Conservation (phyloP, 2,797 vertebrate species). For the Crocidura indochinensis region DNA sequence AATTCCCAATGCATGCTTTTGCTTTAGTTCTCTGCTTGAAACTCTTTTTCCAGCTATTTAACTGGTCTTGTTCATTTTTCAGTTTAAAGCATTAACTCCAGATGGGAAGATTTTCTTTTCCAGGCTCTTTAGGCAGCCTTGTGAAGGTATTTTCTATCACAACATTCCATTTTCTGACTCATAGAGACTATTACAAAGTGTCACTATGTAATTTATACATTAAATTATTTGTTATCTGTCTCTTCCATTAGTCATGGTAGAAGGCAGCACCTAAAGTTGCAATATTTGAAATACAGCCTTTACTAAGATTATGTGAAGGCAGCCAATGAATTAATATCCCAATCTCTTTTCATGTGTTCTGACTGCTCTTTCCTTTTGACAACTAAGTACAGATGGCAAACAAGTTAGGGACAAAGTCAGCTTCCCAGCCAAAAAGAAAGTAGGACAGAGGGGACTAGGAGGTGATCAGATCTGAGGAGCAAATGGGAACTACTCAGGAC, state of each 20-base stretch:
- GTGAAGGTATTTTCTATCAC: neutral
- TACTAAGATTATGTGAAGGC: neutral
- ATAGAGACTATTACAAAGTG: neutral
- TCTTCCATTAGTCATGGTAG: neutral
- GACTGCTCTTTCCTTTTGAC: conserved; percentile 21
- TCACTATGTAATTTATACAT: conserved; percentile 14
- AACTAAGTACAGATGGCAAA: neutral
- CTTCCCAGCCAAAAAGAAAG: neutral
- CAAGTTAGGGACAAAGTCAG: neutral
- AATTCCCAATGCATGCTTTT: neutral
- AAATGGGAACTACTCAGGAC: neutral
- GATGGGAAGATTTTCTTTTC: neutral
- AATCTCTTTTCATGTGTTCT: neutral
- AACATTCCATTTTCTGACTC: neutral
- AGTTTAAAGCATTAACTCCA: neutral
- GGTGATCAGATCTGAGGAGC: neutral
- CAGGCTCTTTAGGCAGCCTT: neutral
- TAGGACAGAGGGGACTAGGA: neutral
- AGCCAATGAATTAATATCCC: neutral
- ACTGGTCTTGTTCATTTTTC: neutral
- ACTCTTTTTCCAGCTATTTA: neutral
- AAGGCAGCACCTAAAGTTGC: neutral
- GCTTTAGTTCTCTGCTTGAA: neutral
- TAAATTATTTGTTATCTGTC: neutral
- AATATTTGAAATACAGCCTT: neutral